phyloP scores from a whole-genome alignment of 2,888 invertebrate species.

The Heliconius sara region DNA sequence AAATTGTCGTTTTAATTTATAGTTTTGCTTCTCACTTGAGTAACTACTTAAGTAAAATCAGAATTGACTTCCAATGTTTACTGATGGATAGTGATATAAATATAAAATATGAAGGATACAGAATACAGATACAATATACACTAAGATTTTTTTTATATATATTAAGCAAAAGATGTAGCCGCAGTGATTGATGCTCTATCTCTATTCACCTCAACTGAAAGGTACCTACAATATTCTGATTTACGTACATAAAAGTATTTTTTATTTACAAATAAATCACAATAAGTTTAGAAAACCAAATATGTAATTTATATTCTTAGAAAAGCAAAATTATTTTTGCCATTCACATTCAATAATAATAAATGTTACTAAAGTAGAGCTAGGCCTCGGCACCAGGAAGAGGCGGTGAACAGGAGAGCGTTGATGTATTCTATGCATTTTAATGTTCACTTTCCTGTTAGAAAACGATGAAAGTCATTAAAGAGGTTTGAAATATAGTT shows the following conservation, averaged over 20 bases:
- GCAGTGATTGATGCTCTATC: too few species aligned
- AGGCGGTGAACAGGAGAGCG: slow-evolving; percentile 22
- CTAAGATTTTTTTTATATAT: too few species aligned
- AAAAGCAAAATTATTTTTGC: neutral
- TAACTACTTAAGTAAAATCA: too few species aligned
- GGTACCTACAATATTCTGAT: too few species aligned
- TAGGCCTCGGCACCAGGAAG: slow-evolving; percentile 15
- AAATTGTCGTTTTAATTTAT: neutral
- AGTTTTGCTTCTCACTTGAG: neutral
- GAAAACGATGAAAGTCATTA: slow-evolving; percentile 18
- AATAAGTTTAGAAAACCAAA: neutral
- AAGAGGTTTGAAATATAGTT: slow-evolving; percentile 16
- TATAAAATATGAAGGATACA: too few species aligned
- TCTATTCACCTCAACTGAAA: too few species aligned
- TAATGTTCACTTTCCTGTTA: slow-evolving; percentile 17
- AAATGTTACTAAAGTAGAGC: slow-evolving; percentile 18
- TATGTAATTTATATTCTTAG: neutral
- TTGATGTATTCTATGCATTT: slow-evolving; percentile 21
- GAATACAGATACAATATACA: too few species aligned
- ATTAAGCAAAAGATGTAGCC: too few species aligned
- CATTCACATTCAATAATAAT: neutral
- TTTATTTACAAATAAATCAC: neutral
- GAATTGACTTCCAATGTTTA: too few species aligned
- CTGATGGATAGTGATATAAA: too few species aligned
- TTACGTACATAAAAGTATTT: neutral